Conservation (phyloP, 2,113 vertebrate species). For the Ictalurus furcatus region DNA sequence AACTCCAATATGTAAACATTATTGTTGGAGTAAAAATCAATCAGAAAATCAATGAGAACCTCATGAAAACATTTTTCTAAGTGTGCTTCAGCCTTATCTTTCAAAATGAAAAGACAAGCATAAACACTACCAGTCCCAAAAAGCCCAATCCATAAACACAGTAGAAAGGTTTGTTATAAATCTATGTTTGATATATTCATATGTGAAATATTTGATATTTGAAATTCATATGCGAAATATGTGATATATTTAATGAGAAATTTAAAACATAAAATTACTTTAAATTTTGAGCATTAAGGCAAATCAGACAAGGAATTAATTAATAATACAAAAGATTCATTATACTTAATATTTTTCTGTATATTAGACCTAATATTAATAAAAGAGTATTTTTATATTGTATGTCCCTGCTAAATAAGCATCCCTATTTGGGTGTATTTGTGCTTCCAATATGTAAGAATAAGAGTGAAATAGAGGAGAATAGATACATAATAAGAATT, state of each 20-base stretch:
- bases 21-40: background rate
- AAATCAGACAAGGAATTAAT: slow-evolving; percentile 1
- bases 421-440: background rate
- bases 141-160: background rate
- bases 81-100: background rate
- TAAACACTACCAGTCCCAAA: slow-evolving; percentile 1
- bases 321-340: background rate
- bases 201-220: background rate
- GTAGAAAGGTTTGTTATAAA: background rate
- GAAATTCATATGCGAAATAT: too few relatives aligned
- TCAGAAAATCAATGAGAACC: background rate
- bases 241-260: background rate
- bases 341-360: background rate
- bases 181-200: background rate
- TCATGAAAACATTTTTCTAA: background rate
- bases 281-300: slow-evolving; percentile 29
- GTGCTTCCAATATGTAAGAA: background rate
- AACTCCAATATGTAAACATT: slow-evolving; percentile 12
- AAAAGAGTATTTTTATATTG: background rate
- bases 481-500: slow-evolving; percentile 25
- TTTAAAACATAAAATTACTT: background rate
- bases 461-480: background rate
- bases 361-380: background rate
- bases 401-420: background rate
- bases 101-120: background rate